These are phyloP conservation scores for Brachionus sp. DNA, from an alignment of 1,140 invertebrate species.

Conservation along the genomic window DNA sequence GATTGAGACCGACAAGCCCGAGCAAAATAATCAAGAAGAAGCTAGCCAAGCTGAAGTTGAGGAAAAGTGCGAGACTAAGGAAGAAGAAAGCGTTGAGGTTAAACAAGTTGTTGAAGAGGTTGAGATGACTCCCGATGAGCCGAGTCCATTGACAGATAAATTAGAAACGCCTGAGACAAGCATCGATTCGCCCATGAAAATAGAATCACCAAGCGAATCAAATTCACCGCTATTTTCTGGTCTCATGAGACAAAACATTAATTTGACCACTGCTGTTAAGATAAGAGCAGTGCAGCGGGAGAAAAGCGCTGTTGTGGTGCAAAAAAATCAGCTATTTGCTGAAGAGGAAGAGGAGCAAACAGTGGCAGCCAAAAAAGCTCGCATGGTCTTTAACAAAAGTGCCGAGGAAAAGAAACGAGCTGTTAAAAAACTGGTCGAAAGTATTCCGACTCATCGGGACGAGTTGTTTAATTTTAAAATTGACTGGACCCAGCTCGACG, in stretches of 20 bases:
- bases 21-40: too few relatives aligned
- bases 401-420: slow-evolving; percentile 88
- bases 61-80: not conserved
- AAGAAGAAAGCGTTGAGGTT: too few relatives aligned
- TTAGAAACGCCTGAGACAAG: not conserved
- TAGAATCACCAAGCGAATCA: not conserved
- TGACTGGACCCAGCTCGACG: slow-evolving; percentile 81
- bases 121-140: not conserved
- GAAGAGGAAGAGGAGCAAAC: slow-evolving; percentile 45
- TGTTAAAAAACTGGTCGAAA: slow-evolving; percentile 94
- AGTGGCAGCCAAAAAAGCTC: slow-evolving; percentile 49
- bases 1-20: not conserved
- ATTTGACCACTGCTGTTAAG: not conserved
- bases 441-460: slow-evolving; percentile 93
- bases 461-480: slow-evolving; percentile 88
- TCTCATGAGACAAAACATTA: not conserved
- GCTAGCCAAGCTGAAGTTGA: not conserved
- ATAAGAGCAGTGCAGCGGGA: not conserved
- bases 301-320: not conserved
- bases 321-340: slow-evolving; percentile 38
- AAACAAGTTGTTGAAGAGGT: not conserved
- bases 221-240: slow-evolving; percentile 12
- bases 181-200: not conserved
- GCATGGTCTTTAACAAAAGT: slow-evolving; percentile 61
- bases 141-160: not conserved